Conservation (phyloP, 2,888 invertebrate species). For the Ceriagrion tenellum region DNA sequence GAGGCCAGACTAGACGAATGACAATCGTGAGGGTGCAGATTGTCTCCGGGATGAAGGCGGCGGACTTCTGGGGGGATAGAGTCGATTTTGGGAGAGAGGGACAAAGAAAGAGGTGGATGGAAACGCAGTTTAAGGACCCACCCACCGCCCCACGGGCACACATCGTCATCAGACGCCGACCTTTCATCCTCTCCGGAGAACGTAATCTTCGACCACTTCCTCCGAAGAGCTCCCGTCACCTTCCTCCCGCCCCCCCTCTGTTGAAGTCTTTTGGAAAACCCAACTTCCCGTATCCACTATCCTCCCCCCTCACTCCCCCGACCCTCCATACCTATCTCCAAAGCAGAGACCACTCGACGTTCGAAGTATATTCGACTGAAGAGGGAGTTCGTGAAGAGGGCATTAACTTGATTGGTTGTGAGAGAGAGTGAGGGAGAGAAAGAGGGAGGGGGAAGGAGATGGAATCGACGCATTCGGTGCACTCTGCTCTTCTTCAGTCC, state of each 20-base stretch:
- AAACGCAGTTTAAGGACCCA: background rate
- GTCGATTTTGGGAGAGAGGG: background rate
- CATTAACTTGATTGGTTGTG: slow-evolving; percentile 17
- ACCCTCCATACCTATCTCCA: background rate
- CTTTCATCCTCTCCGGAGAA: background rate
- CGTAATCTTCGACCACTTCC: background rate
- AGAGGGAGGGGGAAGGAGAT: background rate
- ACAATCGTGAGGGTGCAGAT: background rate
- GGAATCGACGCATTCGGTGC: background rate
- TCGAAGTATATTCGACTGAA: background rate
- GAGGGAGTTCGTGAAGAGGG: background rate
- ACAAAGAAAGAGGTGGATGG: background rate
- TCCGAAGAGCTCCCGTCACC: no score
- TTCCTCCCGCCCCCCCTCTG: no score
- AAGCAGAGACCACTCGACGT: background rate
- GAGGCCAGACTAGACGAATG: background rate
- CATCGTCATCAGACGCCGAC: background rate
- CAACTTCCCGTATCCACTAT: no score
- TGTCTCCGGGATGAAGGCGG: no score
- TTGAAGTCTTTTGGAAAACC: no score
- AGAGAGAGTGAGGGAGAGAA: background rate
- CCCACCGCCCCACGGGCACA: background rate
- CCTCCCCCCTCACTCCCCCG: background rate
- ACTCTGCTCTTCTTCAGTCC: background rate
- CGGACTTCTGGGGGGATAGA: background rate